Conservation (phyloP, 2,797 vertebrate genomes). For the Hephaestus fuliginosus region DNA sequence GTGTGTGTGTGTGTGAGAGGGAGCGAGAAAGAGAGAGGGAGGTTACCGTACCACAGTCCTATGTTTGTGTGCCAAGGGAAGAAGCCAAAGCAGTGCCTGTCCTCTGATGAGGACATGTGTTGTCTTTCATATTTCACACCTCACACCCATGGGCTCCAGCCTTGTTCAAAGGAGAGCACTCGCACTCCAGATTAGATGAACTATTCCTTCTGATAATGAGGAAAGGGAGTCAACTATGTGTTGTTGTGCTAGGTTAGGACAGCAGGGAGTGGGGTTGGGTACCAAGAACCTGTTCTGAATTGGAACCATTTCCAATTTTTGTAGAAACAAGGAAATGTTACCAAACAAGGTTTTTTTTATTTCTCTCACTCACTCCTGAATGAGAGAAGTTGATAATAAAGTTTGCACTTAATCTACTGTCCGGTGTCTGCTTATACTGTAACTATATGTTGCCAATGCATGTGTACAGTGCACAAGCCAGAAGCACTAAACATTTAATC, state of each 20-base stretch:
- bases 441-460: not conserved
- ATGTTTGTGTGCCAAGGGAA: constrained; percentile 61
- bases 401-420: not conserved
- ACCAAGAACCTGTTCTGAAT: constrained; percentile 25
- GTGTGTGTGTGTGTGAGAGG: not conserved
- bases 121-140: constrained; percentile 68
- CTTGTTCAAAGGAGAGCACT: constrained; percentile 49
- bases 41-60: constrained; percentile 18
- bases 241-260: constrained; percentile 36
- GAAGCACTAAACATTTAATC: not conserved
- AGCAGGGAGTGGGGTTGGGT: not conserved
- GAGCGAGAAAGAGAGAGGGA: constrained; percentile 3
- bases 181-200: constrained; percentile 51
- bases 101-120: constrained; percentile 70
- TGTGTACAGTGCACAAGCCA: not conserved
- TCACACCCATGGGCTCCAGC: constrained; percentile 38
- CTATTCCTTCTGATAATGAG: constrained; percentile 66
- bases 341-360: not conserved
- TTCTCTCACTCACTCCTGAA: not conserved
- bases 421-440: not conserved
- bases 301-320: not conserved
- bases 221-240: constrained; percentile 31
- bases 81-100: constrained; percentile 33
- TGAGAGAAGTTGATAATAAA: not conserved
- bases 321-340: not conserved